phyloP scores from a whole-genome alignment of 2,888 invertebrate species.

The Oscheius sp. region DNA sequence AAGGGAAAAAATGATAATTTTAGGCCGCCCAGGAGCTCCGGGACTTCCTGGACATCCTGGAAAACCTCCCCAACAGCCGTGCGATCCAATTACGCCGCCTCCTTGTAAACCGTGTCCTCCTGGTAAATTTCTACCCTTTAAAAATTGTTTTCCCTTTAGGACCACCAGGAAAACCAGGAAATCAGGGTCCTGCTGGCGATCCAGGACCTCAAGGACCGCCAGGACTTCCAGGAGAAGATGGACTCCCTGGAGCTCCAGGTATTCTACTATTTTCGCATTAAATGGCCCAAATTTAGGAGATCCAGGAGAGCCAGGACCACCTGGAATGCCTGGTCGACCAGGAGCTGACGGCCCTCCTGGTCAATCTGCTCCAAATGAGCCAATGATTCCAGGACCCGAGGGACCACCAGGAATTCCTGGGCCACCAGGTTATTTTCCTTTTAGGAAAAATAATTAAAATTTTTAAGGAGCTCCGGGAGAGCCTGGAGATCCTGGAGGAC shows the following conservation, averaged over 20 bases:
- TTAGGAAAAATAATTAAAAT: background rate
- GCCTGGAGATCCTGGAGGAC: background rate
- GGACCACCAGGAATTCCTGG: slow-evolving; percentile 7
- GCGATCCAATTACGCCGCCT: slow-evolving; percentile 20
- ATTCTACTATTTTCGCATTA: background rate
- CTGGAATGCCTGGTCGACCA: slow-evolving; percentile 39
- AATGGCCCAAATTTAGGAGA: slow-evolving; percentile 3
- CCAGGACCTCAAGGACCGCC: slow-evolving; percentile 63
- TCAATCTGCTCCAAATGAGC: slow-evolving; percentile 5
- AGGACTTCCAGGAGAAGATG: slow-evolving; percentile 65
- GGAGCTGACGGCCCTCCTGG: slow-evolving; percentile 41
- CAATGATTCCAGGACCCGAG: background rate
- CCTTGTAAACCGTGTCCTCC: slow-evolving; percentile 24
- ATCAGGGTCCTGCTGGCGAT: slow-evolving; percentile 53
- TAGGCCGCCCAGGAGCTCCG: background rate
- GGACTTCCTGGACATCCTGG: slow-evolving; percentile 25
- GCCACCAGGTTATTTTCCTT: too few species aligned
- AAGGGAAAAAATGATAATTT: background rate
- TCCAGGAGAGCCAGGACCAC: slow-evolving; percentile 38
- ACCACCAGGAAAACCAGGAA: slow-evolving; percentile 64
- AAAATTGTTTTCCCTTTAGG: slow-evolving; percentile 58
- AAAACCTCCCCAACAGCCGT: slow-evolving; percentile 17
- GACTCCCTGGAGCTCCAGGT: slow-evolving; percentile 62
- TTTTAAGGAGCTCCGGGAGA: background rate
- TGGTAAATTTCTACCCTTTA: background rate